A percentile compares a stretch with the other conserved stretches of the same genome.
Evolutionary conservation across 53 echinoderm and acorn worm genomes (phyloP).

Genomic region (Stichopus horrens): DNA sequence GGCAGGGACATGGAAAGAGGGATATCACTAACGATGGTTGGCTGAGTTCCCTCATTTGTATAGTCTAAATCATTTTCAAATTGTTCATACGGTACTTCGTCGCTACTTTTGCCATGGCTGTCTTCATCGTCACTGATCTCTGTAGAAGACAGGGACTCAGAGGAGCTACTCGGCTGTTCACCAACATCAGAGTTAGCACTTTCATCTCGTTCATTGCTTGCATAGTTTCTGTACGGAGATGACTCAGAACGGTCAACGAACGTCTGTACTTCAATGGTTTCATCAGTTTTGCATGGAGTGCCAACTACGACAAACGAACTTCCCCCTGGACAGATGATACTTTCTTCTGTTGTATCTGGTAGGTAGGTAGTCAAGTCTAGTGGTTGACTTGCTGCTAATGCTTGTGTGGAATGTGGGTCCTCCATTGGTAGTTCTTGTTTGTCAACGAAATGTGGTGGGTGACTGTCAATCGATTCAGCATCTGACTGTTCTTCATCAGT

Average conservation of each 20-base stretch:
- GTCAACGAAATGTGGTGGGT: constrained; percentile 8
- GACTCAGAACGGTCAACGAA: background rate
- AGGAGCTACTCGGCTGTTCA: background rate
- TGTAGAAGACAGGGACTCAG: background rate
- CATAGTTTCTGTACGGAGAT: background rate
- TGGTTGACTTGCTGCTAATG: too few relatives aligned
- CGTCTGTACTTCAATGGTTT: background rate
- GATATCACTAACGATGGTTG: background rate
- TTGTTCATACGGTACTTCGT: constrained; percentile 20
- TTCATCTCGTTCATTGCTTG: background rate
- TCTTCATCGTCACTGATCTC: background rate
- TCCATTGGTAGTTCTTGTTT: constrained; percentile 3
- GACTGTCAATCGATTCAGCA: constrained; percentile 24
- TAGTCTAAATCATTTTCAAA: background rate
- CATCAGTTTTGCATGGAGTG: background rate
- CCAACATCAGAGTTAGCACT: background rate
- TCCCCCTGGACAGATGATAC: background rate
- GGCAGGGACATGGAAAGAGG: background rate
- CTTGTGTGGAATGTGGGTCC: background rate
- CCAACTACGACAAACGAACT: constrained; percentile 25
- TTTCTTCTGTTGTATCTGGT: background rate
- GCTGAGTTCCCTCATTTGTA: background rate
- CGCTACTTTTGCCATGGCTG: background rate
- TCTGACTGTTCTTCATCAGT: background rate
- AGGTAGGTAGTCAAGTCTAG: background rate